Conservation (phyloP, 2,113 vertebrate genomes). For the Notiomystis cincta region DNA sequence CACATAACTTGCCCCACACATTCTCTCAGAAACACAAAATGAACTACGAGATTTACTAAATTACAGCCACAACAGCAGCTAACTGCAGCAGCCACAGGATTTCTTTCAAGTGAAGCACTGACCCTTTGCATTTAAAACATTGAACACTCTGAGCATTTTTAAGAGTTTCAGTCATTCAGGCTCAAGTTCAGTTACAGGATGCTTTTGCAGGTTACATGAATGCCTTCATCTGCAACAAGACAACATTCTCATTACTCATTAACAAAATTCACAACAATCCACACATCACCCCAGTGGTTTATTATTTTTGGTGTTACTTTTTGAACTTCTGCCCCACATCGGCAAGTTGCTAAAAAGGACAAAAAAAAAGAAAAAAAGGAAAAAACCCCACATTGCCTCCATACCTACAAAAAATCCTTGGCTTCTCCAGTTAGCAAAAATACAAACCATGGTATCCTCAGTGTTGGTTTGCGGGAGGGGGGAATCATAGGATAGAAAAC, state of each 20-base stretch:
- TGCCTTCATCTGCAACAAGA: conserved; percentile 52
- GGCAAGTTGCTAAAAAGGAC: conserved; percentile 33
- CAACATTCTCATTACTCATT: conserved; percentile 27
- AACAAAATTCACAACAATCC: conserved; percentile 35
- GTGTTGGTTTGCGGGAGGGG: conserved; percentile 34
- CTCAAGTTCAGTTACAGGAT: conserved; percentile 49
- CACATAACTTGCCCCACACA: conserved; percentile 73
- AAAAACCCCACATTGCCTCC: neutral
- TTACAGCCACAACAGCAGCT: conserved; percentile 73
- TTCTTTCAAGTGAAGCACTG: conserved; percentile 62
- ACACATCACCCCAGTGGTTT: conserved; percentile 49
- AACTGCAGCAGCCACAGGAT: conserved; percentile 81
- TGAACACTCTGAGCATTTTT: conserved; percentile 52
- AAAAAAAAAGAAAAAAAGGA: neutral
- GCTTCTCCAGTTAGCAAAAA: conserved; percentile 76
- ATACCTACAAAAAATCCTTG: conserved; percentile 70
- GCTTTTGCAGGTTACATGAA: conserved; percentile 49
- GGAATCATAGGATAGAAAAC: conserved; percentile 78
- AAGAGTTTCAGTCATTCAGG: conserved; percentile 52
- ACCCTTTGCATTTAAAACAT: conserved; percentile 39
- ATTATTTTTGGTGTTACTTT: conserved; percentile 52
- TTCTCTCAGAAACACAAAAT: conserved; percentile 77
- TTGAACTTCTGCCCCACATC: neutral
- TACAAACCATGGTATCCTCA: conserved; percentile 77
- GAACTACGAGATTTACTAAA: conserved; percentile 68